Conservation (phyloP, 2,113 vertebrate genomes). For the Xiphophorus maculatus region DNA sequence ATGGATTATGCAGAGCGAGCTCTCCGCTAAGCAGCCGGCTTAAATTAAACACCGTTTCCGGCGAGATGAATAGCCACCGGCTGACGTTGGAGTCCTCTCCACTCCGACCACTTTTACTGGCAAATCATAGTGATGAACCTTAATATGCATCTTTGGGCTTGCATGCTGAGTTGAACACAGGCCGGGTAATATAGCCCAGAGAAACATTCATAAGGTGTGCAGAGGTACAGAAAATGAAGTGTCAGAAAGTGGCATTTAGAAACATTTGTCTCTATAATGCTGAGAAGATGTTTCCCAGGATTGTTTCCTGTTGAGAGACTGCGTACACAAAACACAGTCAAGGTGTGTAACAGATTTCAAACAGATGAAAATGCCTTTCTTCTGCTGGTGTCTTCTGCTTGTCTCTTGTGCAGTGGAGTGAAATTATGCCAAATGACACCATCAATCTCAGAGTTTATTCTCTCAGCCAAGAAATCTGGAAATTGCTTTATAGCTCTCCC, state of each 20-base stretch:
- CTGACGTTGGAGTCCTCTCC: slow-evolving; percentile 26
- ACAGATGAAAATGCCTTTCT: slow-evolving; percentile 1
- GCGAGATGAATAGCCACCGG: slow-evolving; percentile 43
- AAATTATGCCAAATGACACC: slow-evolving; percentile 42
- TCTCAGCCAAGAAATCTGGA: slow-evolving; percentile 6
- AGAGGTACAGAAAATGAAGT: slow-evolving; percentile 18
- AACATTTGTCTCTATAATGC: slow-evolving; percentile 16
- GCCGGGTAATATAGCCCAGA: not conserved
- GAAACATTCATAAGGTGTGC: slow-evolving; percentile 4
- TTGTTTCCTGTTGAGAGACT: slow-evolving; percentile 11
- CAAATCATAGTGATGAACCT: slow-evolving; percentile 44
- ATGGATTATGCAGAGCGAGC: slow-evolving; percentile 56
- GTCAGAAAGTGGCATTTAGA: slow-evolving; percentile 12
- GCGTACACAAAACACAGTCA: not conserved
- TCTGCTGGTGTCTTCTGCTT: slow-evolving; percentile 4
- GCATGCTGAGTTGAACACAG: slow-evolving; percentile 5
- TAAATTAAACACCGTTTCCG: slow-evolving; percentile 50
- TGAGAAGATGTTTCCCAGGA: slow-evolving; percentile 7
- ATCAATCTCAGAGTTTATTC: slow-evolving; percentile 39
- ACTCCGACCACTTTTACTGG: slow-evolving; percentile 47
- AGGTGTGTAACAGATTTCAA: slow-evolving; percentile 3
- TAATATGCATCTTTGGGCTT: slow-evolving; percentile 31
- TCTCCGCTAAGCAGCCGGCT: slow-evolving; percentile 37
- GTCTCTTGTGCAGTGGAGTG: slow-evolving; percentile 3
- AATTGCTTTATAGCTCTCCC: slow-evolving; percentile 44